phyloP scores from a whole-genome alignment of 2,797 vertebrate genomes.

The Coendou prehensilis region DNA sequence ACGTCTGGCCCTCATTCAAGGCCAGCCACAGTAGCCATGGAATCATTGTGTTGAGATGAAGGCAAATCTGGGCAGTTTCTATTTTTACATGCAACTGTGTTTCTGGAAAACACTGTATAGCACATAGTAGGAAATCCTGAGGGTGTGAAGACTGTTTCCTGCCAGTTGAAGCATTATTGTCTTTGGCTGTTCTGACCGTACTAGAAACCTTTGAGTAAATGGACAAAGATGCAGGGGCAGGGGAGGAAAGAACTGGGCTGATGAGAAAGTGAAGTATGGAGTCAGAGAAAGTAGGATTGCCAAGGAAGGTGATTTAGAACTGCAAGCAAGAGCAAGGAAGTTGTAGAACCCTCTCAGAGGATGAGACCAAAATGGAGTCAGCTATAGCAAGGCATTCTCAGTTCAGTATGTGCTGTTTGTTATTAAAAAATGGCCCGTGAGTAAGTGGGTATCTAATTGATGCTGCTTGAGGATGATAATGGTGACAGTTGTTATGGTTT shows the following conservation, averaged over 20 bases:
- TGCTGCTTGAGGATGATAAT: background rate
- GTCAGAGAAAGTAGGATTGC: background rate
- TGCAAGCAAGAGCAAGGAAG: background rate
- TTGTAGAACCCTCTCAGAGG: background rate
- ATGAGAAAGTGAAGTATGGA: background rate
- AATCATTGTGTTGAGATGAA: conserved; percentile 73
- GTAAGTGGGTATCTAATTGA: too few relatives aligned
- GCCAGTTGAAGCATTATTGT: conserved; percentile 35
- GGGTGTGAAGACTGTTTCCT: conserved; percentile 78
- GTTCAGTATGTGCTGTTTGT: background rate
- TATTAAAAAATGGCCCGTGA: background rate
- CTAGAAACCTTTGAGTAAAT: background rate
- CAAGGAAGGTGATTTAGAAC: background rate
- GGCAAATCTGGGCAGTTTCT: conserved; percentile 70
- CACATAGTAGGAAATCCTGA: conserved; percentile 82
- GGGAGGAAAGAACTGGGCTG: rapidly evolving
- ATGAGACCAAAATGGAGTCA: background rate
- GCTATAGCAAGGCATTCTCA: background rate
- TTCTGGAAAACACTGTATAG: conserved; percentile 76
- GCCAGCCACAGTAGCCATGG: background rate
- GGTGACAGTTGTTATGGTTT: background rate
- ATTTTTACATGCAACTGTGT: conserved; percentile 76
- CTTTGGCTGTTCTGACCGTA: conserved; percentile 56
- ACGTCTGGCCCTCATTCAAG: conserved; percentile 72
- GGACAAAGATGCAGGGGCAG: background rate